Evolutionary conservation across 2,113 vertebrate species (phyloP).

Genomic region (Salvelinus sp.): DNA sequence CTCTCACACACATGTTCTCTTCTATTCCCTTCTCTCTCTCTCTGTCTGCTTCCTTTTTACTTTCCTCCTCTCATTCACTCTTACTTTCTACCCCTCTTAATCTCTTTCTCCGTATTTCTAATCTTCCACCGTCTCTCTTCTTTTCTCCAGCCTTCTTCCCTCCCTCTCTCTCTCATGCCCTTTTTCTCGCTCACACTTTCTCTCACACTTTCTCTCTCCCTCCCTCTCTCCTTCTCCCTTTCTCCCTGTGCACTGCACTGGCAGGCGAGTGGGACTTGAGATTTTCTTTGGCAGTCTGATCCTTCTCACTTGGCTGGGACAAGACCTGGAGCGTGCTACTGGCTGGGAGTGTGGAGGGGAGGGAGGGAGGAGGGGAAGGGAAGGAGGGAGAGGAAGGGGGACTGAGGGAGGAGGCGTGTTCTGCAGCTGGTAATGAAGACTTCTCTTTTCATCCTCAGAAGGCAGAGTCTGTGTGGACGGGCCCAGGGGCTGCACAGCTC

Average conservation of each 20-base stretch:
- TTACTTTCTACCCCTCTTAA: conserved; percentile 29
- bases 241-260: conserved; percentile 55
- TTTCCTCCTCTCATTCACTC: conserved; percentile 21
- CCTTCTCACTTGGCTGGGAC: conserved; percentile 70
- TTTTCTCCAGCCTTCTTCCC: not conserved
- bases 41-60: conserved; percentile 29
- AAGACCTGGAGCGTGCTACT: conserved; percentile 82
- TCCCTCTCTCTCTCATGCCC: conserved; percentile 24
- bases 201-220: conserved; percentile 31
- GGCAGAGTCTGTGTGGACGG: conserved; percentile 78
- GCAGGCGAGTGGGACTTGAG: conserved; percentile 76
- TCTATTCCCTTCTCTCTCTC: conserved; percentile 22
- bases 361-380: conserved; percentile 71
- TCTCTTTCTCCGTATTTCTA: conserved; percentile 23
- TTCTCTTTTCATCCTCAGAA: conserved; percentile 91
- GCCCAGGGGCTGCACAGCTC: conserved; percentile 76
- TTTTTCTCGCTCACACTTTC: conserved; percentile 25
- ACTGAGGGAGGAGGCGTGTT: conserved; percentile 70
- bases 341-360: conserved; percentile 81
- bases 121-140: not conserved
- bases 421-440: conserved; percentile 88
- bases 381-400: conserved; percentile 53
- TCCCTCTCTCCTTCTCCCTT: conserved; percentile 42
- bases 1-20: not conserved
- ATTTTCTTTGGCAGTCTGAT: conserved; percentile 73